Conservation (phyloP, 2,888 invertebrate species). For the Griposia aprilina region DNA sequence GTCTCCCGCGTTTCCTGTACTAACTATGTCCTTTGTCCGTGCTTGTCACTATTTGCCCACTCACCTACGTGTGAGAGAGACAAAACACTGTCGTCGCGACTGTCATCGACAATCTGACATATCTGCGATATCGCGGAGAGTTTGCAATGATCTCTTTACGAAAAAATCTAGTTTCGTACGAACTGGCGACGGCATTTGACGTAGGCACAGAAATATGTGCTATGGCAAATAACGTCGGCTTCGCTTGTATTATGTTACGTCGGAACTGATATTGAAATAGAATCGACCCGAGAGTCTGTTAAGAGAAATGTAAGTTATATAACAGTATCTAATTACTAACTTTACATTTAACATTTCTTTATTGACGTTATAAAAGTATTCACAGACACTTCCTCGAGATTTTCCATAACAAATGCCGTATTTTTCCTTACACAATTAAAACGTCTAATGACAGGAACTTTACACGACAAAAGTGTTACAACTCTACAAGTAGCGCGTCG, state of each 20-base stretch:
- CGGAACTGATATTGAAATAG: conserved; percentile 1
- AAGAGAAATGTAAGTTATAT: conserved; percentile 1
- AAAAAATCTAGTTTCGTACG: conserved; percentile 6
- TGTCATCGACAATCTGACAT: conserved; percentile 21
- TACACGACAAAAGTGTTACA: conserved; percentile 17
- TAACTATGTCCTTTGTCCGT: conserved; percentile 39
- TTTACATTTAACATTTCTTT: not conserved
- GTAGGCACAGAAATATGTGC: conserved; percentile 9
- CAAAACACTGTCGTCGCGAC: not conserved
- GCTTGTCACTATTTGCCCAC: conserved; percentile 8
- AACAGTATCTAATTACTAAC: not conserved
- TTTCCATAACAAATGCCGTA: not conserved
- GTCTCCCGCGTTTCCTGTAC: conserved; percentile 33
- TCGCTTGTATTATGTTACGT: conserved; percentile 3
- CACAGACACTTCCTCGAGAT: not conserved
- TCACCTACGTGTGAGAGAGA: conserved; percentile 1
- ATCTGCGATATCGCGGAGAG: not conserved
- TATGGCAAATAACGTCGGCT: conserved; percentile 8
- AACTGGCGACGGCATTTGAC: conserved; percentile 24
- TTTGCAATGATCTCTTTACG: conserved; percentile 18
- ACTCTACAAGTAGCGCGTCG: not conserved
- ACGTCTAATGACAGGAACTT: conserved; percentile 2
- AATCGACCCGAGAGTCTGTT: not conserved
- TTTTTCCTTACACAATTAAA: conserved; percentile 2
- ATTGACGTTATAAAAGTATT: not conserved